Conservation (phyloP, 2,113 vertebrate species). For the Indri indri region DNA sequence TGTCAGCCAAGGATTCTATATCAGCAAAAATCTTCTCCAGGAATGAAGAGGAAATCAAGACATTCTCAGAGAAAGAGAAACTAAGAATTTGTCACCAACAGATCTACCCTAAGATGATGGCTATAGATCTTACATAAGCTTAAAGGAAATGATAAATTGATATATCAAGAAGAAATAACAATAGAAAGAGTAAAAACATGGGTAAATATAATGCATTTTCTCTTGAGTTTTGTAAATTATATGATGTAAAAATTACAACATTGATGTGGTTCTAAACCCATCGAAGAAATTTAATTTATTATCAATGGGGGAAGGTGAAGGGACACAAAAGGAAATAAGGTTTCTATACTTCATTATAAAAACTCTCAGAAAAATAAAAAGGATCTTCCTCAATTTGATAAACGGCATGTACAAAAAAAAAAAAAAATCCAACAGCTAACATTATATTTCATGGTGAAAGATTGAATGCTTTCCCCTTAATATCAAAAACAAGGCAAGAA, state of each 20-base stretch:
- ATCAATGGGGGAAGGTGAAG: neutral
- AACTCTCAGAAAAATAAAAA: neutral
- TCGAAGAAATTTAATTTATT: neutral
- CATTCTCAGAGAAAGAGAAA: neutral
- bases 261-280: neutral
- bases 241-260: neutral
- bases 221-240: neutral
- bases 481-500: neutral
- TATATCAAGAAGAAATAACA: neutral
- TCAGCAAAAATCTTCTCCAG: neutral
- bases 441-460: neutral
- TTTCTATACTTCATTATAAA: neutral
- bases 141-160: neutral
- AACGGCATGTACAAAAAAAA: neutral
- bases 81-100: neutral
- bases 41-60: neutral
- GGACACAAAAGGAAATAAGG: neutral
- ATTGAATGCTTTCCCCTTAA: neutral
- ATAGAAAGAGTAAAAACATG: neutral
- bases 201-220: neutral
- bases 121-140: neutral
- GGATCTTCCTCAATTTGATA: neutral
- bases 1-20: neutral
- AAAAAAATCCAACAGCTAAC: neutral
- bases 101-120: neutral